Evolutionary conservation across 2,113 vertebrate genomes (phyloP).

Genomic region (Falcunculus frontatus): DNA sequence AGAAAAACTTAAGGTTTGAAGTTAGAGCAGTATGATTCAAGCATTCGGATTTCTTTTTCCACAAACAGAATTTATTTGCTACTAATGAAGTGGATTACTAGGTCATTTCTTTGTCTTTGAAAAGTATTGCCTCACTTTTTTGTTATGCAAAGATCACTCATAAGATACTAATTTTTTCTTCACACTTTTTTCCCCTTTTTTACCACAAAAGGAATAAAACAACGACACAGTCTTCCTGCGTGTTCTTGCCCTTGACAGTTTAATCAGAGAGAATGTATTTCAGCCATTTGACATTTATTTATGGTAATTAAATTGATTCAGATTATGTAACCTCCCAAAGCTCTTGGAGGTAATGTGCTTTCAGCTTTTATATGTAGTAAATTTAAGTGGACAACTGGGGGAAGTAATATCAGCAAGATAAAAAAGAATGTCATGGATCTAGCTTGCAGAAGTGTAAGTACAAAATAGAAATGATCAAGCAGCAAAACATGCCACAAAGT

Average conservation of each 20-base stretch:
- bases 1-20: not conserved
- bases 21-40: not conserved
- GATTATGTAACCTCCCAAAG: slow-evolving; percentile 38
- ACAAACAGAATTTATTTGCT: not conserved
- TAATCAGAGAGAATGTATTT: slow-evolving; percentile 65
- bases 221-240: slow-evolving; percentile 25
- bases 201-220: not conserved
- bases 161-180: not conserved
- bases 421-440: not conserved
- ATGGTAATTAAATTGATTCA: slow-evolving; percentile 66
- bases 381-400: slow-evolving; percentile 2
- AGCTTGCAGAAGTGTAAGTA: not conserved
- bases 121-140: not conserved
- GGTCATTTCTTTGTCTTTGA: not conserved
- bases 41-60: not conserved
- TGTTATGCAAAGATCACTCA: not conserved
- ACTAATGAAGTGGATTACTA: not conserved
- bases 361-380: not conserved
- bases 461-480: not conserved
- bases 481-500: not conserved
- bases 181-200: not conserved
- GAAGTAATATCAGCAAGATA: not conserved
- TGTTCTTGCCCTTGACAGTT: slow-evolving; percentile 64
- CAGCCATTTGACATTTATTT: slow-evolving; percentile 67
- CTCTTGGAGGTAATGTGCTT: not conserved